A percentile compares a stretch with the other conserved stretches of the same genome.
Conservation (phyloP, 2,113 vertebrate genomes). For the Boulengeromyrus knoepffleri region DNA sequence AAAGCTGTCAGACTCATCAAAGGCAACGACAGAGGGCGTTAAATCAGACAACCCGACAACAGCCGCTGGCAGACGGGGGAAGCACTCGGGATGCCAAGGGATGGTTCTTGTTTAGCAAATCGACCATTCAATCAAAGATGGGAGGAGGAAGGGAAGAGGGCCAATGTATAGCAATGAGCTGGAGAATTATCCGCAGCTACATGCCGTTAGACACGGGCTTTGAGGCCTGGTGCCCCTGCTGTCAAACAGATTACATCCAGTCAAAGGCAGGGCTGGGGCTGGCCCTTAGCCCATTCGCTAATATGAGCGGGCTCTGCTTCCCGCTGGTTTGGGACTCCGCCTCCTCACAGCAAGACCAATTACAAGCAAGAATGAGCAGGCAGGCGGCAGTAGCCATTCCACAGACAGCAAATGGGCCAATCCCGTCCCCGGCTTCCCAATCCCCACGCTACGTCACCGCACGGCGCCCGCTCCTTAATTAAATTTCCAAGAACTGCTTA, state of each 20-base stretch:
- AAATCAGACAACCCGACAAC: neutral
- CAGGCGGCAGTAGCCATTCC: neutral
- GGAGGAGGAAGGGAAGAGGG: neutral
- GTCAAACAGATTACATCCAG: constrained; percentile 11
- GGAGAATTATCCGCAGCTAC: neutral
- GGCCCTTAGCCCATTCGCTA: neutral
- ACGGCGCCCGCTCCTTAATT: neutral
- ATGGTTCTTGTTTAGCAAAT: constrained; percentile 5
- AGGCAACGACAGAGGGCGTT: neutral
- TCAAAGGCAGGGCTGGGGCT: neutral
- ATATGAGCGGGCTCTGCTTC: neutral
- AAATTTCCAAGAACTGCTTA: neutral
- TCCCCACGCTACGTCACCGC: neutral
- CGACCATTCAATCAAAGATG: neutral
- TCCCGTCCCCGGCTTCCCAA: neutral
- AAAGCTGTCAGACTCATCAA: neutral
- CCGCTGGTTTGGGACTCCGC: neutral
- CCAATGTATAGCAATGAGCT: neutral
- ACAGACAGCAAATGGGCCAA: neutral
- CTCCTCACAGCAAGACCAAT: neutral
- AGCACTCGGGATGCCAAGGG: neutral
- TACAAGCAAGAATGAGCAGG: neutral
- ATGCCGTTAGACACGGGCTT: neutral
- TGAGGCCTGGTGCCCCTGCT: neutral
- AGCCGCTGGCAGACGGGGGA: neutral